phyloP scores from a whole-genome alignment of 2,888 invertebrate genomes.

The Eupeodes luniger region DNA sequence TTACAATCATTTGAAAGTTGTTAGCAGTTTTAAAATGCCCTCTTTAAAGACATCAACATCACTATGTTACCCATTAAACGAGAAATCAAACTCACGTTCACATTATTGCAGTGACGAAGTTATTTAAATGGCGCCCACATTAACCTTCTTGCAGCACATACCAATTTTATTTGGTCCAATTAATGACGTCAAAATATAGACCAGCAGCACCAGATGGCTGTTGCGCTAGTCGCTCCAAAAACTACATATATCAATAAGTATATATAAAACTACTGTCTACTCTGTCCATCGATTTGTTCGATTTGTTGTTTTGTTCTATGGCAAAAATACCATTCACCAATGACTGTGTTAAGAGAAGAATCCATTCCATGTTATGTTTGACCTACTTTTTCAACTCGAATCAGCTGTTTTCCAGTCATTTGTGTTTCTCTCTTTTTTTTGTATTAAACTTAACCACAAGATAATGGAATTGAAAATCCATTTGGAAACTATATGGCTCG shows the following conservation, averaged over 20 bases:
- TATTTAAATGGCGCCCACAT: constrained; percentile 59
- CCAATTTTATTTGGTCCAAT: constrained; percentile 9
- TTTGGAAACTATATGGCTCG: constrained; percentile 20
- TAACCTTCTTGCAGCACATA: constrained; percentile 65
- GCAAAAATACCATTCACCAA: constrained; percentile 37
- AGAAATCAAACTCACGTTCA: neutral
- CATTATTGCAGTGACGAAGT: neutral
- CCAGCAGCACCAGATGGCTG: neutral
- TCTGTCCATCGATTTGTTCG: neutral
- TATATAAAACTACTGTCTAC: neutral
- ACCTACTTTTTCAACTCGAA: constrained; percentile 56
- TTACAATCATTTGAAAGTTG: too few relatives aligned
- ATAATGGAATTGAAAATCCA: constrained; percentile 49
- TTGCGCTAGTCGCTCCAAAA: constrained; percentile 26
- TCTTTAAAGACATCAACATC: too few relatives aligned
- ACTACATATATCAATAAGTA: too few relatives aligned
- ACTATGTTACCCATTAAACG: neutral
- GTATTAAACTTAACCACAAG: neutral
- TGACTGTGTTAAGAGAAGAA: constrained; percentile 23
- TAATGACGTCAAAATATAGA: constrained; percentile 1
- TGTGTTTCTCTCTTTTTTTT: neutral
- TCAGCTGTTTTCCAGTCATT: constrained; percentile 46
- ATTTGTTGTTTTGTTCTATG: constrained; percentile 23
- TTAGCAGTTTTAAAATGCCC: too few relatives aligned
- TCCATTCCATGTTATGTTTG: constrained; percentile 52